phyloP scores from a whole-genome alignment of 2,113 vertebrate genomes.

The Cacatua alba region DNA sequence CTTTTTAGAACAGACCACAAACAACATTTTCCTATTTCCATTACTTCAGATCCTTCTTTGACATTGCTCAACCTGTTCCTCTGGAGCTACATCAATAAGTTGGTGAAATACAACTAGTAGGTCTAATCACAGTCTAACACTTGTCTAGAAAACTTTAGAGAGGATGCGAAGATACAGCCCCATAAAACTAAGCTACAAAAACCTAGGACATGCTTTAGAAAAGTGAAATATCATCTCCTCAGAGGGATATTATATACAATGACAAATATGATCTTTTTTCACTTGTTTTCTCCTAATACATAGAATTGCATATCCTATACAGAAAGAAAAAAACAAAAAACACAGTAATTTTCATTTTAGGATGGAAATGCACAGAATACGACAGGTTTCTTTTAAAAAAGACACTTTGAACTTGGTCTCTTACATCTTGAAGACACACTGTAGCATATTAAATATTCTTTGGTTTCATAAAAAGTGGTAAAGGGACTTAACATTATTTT shows the following conservation, averaged over 20 bases:
- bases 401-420: neutral
- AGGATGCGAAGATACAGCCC: neutral
- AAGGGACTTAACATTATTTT: neutral
- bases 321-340: neutral
- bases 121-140: neutral
- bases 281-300: neutral
- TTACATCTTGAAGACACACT: neutral
- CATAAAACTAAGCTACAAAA: neutral
- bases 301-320: neutral
- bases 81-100: neutral
- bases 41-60: neutral
- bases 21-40: neutral
- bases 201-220: neutral
- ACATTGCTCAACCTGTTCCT: neutral
- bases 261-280: neutral
- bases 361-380: neutral
- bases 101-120: neutral
- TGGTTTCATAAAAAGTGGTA: neutral
- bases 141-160: neutral
- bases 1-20: neutral
- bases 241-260: neutral
- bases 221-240: neutral
- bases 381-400: neutral
- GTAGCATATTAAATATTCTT: neutral
- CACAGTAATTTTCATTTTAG: neutral